Conservation (phyloP, 2,888 invertebrate species). For the Cantharis lateralis region DNA sequence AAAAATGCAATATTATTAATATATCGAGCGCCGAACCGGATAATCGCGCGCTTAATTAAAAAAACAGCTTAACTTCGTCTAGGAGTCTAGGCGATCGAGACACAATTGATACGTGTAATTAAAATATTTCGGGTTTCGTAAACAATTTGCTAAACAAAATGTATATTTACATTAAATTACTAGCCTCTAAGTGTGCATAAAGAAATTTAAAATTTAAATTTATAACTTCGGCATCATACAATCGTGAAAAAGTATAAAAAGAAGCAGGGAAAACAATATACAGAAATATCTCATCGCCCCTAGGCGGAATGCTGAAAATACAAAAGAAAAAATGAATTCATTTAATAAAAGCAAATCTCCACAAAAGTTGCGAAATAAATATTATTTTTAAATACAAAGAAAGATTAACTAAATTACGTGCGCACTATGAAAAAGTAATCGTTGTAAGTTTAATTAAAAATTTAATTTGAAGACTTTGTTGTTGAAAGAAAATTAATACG, state of each 20-base stretch:
- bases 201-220: slow-evolving; percentile 21
- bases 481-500: background rate
- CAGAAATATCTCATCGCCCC: slow-evolving; percentile 19
- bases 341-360: slow-evolving; percentile 13
- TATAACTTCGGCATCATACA: background rate
- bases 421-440: background rate
- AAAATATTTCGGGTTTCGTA: background rate
- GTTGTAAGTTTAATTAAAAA: background rate
- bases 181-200: background rate
- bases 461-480: background rate
- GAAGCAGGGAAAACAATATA: slow-evolving; percentile 14
- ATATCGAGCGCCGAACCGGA: background rate
- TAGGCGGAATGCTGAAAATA: slow-evolving; percentile 16
- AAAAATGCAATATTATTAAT: background rate
- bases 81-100: background rate
- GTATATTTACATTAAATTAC: background rate
- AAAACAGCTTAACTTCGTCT: background rate
- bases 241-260: background rate
- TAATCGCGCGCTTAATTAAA: background rate
- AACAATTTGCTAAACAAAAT: background rate
- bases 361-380: background rate
- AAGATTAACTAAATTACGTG: background rate
- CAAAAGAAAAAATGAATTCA: slow-evolving; percentile 17
- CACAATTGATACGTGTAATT: background rate
- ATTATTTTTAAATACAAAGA: background rate